Evolutionary conservation across 2,888 invertebrate genomes (phyloP).

Genomic region (Zaprionus lineosus): DNA sequence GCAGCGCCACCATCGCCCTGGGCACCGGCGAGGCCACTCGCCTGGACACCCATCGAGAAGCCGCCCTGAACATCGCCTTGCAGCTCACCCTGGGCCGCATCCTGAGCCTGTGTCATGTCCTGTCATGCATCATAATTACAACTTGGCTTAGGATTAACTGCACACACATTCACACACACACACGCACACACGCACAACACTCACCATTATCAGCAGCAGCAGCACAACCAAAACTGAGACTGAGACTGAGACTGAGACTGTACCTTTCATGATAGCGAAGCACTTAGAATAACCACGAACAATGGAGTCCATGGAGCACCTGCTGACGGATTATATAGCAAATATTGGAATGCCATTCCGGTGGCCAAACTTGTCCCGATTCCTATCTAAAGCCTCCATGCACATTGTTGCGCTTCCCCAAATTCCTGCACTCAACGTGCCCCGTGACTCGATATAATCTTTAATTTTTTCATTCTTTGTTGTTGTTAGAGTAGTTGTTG

Average conservation of each 20-base stretch:
- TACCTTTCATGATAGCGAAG: slow-evolving; percentile 26
- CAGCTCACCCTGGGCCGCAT: neutral
- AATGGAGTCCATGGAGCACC: neutral
- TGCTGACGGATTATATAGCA: slow-evolving; percentile 27
- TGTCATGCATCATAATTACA: neutral
- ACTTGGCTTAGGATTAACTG: neutral
- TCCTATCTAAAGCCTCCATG: too few species aligned
- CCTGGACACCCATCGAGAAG: slow-evolving; percentile 6
- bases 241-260: neutral
- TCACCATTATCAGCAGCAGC: slow-evolving; percentile 28
- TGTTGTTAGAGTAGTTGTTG: too few species aligned
- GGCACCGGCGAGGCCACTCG: slow-evolving; percentile 20
- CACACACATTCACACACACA: too few species aligned
- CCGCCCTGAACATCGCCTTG: slow-evolving; percentile 13
- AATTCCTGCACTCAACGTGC: too few species aligned
- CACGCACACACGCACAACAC: neutral
- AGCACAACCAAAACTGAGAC: slow-evolving; percentile 2
- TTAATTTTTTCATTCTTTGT: neutral
- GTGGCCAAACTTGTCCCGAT: too few species aligned
- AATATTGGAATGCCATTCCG: too few species aligned
- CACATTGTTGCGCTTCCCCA: too few species aligned
- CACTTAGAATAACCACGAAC: neutral
- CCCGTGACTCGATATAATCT: too few species aligned
- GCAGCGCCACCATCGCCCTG: slow-evolving; percentile 3
- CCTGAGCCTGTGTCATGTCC: slow-evolving; percentile 12